A percentile compares a stretch with the other conserved stretches of the same genome.
phyloP scores from a whole-genome alignment of 2,888 invertebrate genomes.

The Diachrysia chrysitis region DNA sequence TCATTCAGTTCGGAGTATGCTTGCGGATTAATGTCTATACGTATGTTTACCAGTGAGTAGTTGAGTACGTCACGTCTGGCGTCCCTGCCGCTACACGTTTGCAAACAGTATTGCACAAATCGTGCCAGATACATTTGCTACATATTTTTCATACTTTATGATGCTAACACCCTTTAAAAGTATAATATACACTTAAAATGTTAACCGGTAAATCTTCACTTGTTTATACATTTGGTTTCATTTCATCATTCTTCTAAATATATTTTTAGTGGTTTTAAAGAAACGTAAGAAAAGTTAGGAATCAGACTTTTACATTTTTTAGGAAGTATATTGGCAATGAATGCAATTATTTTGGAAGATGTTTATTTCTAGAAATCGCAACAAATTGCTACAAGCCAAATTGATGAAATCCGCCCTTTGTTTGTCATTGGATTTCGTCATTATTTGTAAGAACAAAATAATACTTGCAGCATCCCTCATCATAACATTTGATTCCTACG shows the following conservation, averaged over 20 bases:
- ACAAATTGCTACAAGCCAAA: background rate
- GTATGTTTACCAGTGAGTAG: slow-evolving; percentile 38
- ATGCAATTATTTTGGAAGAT: background rate
- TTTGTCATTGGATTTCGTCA: background rate
- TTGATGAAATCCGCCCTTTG: background rate
- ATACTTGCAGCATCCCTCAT: background rate
- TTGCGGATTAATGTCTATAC: slow-evolving; percentile 44
- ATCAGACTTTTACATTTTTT: background rate
- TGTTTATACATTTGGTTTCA: slow-evolving; percentile 47
- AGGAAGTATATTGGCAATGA: background rate
- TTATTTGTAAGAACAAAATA: background rate
- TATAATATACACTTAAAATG: slow-evolving; percentile 29
- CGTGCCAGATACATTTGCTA: slow-evolving; percentile 54
- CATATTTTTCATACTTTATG: slow-evolving; percentile 53
- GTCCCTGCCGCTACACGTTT: slow-evolving; percentile 42
- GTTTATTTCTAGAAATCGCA: background rate
- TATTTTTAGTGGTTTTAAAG: background rate
- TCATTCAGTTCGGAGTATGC: slow-evolving; percentile 44
- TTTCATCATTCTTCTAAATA: slow-evolving; percentile 31
- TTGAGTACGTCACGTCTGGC: slow-evolving; percentile 50
- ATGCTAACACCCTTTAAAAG: slow-evolving; percentile 39
- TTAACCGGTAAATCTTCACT: slow-evolving; percentile 27
- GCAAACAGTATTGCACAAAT: slow-evolving; percentile 56
- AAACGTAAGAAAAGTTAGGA: background rate
- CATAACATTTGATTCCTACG: background rate